Evolutionary conservation across 2,797 vertebrate species (phyloP).

Genomic region (Siniperca scherzeri): DNA sequence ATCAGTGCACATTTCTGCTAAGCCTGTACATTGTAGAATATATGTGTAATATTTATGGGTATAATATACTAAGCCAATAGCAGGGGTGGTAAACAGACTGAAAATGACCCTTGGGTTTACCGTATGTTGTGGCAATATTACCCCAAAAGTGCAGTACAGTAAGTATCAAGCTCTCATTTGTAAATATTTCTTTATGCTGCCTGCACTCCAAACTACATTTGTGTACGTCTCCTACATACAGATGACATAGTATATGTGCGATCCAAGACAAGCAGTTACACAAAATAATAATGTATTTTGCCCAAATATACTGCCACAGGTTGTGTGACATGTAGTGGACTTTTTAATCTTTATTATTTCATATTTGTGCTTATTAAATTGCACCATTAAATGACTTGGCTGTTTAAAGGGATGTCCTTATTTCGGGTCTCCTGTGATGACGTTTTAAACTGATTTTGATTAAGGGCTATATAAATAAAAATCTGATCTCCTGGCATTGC

Average conservation of each 20-base stretch:
- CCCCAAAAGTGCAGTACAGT: neutral
- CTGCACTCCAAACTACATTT: neutral
- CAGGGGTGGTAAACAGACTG: neutral
- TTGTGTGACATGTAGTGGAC: neutral
- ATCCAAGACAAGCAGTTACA: neutral
- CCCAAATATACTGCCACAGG: neutral
- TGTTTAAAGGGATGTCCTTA: neutral
- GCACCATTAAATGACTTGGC: neutral
- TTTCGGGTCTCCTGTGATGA: neutral
- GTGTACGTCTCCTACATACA: neutral
- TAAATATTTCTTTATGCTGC: neutral
- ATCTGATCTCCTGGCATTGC: neutral
- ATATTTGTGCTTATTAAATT: neutral
- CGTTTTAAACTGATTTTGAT: neutral
- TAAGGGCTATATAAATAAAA: neutral
- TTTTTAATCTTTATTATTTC: neutral
- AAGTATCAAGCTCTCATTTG: neutral
- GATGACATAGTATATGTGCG: neutral
- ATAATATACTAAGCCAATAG: neutral
- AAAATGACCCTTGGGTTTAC: neutral
- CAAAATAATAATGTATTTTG: neutral
- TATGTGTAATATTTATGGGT: neutral
- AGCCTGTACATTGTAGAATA: neutral
- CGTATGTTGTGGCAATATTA: neutral
- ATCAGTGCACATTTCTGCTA: neutral